Evolutionary conservation across 1,140 invertebrate species (phyloP).

Genomic region (Drosophila tropicalis): DNA sequence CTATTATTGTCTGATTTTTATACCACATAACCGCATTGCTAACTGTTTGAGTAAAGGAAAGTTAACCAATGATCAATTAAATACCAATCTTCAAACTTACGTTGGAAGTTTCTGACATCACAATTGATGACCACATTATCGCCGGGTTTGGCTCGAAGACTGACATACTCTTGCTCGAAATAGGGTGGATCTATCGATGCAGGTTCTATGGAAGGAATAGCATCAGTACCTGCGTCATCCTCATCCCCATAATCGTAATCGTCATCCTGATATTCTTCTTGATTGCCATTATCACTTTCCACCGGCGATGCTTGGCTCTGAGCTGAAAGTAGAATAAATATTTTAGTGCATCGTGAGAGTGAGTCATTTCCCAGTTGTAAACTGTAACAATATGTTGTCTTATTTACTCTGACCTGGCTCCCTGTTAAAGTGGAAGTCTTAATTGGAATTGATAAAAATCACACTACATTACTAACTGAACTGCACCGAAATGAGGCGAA

Average conservation of each 20-base stretch:
- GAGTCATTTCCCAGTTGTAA: not conserved
- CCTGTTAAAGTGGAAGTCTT: constrained; percentile 27
- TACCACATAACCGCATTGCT: constrained; percentile 76
- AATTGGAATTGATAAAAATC: constrained; percentile 71
- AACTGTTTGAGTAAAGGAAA: constrained; percentile 31
- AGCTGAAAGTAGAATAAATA: constrained; percentile 31
- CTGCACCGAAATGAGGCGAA: not conserved
- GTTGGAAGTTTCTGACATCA: constrained; percentile 64
- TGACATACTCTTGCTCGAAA: constrained; percentile 58
- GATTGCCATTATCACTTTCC: constrained; percentile 1
- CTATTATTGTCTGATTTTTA: constrained; percentile 52
- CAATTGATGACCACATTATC: constrained; percentile 69
- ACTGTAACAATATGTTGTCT: constrained; percentile 15
- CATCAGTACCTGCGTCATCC: constrained; percentile 22
- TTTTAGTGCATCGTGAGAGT: constrained; percentile 1
- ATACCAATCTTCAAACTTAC: constrained; percentile 31
- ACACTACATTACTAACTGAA: constrained; percentile 27
- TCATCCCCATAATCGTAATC: constrained; percentile 55
- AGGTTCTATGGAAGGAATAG: not conserved
- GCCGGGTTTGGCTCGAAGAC: constrained; percentile 51
- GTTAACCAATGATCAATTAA: not conserved
- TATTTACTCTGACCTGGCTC: constrained; percentile 8
- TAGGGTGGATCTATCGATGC: constrained; percentile 38
- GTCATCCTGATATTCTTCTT: constrained; percentile 43
- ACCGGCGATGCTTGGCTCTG: constrained; percentile 36